These are phyloP conservation scores for Drosophila sechellia DNA, from an alignment of 1,140 invertebrate genomes.

Conservation along the genomic window DNA sequence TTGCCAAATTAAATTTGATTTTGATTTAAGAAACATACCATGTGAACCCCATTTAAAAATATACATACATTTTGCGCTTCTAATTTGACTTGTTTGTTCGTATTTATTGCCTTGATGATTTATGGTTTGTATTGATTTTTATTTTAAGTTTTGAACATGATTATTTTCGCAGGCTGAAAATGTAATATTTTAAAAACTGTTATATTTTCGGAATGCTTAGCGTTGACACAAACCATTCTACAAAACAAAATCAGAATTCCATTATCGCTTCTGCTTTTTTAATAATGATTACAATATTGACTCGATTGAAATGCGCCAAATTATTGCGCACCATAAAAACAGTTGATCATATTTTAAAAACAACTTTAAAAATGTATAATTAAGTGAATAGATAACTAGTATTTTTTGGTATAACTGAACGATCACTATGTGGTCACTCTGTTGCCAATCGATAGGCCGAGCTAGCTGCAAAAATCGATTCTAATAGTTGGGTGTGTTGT, in stretches of 20 bases:
- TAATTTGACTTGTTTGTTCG: conserved; percentile 32
- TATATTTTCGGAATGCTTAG: too few species aligned
- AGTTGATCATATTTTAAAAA: too few species aligned
- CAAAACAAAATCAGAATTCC: too few species aligned
- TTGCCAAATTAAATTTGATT: conserved; percentile 22
- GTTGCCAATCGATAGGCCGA: neutral
- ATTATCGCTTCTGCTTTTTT: too few species aligned
- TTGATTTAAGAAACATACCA: conserved; percentile 21
- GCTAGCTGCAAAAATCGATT: conserved; percentile 9
- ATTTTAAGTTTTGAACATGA: conserved; percentile 6
- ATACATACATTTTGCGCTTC: conserved; percentile 22
- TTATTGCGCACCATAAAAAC: too few species aligned
- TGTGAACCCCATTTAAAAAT: conserved; percentile 19
- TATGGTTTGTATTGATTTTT: conserved; percentile 41
- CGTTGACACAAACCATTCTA: too few species aligned
- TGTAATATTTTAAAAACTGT: neutral
- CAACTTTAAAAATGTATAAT: too few species aligned
- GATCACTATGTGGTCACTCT: conserved; percentile 5
- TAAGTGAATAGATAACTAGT: neutral
- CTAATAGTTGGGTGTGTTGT: conserved; percentile 33
- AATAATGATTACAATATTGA: too few species aligned
- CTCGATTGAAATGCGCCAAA: too few species aligned
- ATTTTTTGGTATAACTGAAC: neutral
- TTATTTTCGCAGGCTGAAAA: neutral
- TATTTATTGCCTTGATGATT: conserved; percentile 31